Evolutionary conservation across 2,113 vertebrate genomes (phyloP), one percentile per base, ranked within the genome.

Genomic region (Agapornis roseicollis): DNA sequence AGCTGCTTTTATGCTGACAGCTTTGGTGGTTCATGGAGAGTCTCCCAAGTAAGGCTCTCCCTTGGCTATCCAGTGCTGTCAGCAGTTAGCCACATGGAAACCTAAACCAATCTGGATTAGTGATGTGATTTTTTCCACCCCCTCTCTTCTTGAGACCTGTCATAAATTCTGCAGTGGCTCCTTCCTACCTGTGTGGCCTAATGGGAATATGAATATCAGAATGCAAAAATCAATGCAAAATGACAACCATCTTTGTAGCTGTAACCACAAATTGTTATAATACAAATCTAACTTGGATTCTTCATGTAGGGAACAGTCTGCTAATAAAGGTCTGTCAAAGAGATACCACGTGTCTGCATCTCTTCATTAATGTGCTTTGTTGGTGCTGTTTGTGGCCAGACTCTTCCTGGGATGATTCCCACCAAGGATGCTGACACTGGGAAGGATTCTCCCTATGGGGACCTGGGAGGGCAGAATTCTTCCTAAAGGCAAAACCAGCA

Each of bases 251-350:
- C 93, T 92, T 93, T 92, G 94, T 91, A 96, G 97, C 93, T 96
- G 89, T 94, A 96, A 98, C 97, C 96, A 97, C 95, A 97, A 92
- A 97, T 97, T 96, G 92, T 97, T 96, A 89, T 92, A 96, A 97
- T 89, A 91, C 94, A 94, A 97, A 97, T 94, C 91, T 95, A 96
- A 94, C 95, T 79, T 2, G 64, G 95, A 97, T 95, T 97, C 95
- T 97, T 98, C 96, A 94, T 91, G 93, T 95, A 97, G 97, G 96
- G 95, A 97, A 96, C 94, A 97, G 96, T 97, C 97, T 97, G 98
- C 97, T 98, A 98, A 98, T 98, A 98, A 98, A 98, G 95, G 97
- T 96, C 90, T 98, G 97, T 97, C 92, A 95, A 97, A 98, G 95
- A 96, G 94, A 92, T 70, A 19, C 28, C 11, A 8, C 0, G 23